Evolutionary conservation across 2,888 invertebrate species (phyloP), one percentile per base, ranked within the genome.

Genomic region (Eilema sororculum): DNA sequence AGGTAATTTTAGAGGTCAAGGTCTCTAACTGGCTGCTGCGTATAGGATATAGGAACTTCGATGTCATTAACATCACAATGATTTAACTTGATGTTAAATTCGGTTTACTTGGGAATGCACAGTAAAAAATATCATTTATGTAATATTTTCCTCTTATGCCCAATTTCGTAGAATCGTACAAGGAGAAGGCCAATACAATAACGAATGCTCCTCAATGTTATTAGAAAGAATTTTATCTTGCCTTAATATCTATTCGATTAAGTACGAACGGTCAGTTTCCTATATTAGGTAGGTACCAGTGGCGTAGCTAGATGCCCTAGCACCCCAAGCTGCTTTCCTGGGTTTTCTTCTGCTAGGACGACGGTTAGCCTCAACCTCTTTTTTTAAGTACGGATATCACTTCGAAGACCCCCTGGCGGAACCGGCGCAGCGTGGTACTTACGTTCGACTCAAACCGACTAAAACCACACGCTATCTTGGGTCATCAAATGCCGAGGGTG

Each of bases 1-100:
- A 76, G 79, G 82, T 79, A 80, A 81, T 78, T 85, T 85, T 82
- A 86, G 88, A 86, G 87, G 88, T 90, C 90, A 89, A 87, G 87
- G 89, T 76, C 82, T 72, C 68, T 70, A 74, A 70, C 67, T 68
- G 33, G 65, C 75, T 77, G 81, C 78, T 73, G 83, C 78, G 78
- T 78, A 77, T 75, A 77, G 66, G 76, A 79, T 78, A 74, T 73
- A 52, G 60, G 37, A 41, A 37, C 57, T 57, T 28, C 12, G 74
- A 75, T 68, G 77, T 79, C 77, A 76, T 80, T 82, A 80, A 24
- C 41, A 81, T 52, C 80, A 74, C 59, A 67, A 75, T 72, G 65
- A 73, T 81, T 78, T 79, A 74, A 70, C 72, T 76, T 71, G 24
- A 59, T 10, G 57, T 66, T 68, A n/a, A 9, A 52, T n/a, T 65